These are phyloP conservation scores for Euwallacea fornicatus DNA, from an alignment of 1,140 invertebrate species.

Conservation along the genomic window DNA sequence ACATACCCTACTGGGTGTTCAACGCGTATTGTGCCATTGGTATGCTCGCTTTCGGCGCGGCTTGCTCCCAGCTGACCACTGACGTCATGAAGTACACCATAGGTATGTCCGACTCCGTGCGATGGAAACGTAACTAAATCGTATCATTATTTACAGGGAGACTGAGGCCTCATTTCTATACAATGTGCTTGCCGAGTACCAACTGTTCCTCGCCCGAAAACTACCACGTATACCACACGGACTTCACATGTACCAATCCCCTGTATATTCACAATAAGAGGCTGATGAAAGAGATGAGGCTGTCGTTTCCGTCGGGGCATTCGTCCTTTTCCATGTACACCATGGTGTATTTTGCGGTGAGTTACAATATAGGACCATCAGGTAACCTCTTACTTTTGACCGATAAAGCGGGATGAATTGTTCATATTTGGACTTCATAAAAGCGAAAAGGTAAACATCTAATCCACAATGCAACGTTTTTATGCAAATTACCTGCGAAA, in stretches of 20 bases:
- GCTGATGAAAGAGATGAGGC: conserved; percentile 69
- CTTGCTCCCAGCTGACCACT: conserved; percentile 77
- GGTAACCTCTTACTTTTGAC: not conserved
- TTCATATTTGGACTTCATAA: not conserved
- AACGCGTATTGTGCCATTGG: conserved; percentile 74
- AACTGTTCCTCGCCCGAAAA: conserved; percentile 54
- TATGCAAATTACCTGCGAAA: not conserved
- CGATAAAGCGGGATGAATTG: not conserved
- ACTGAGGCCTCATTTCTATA: conserved; percentile 88
- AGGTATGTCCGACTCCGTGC: conserved; percentile 55
- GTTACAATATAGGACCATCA: conserved; percentile 49
- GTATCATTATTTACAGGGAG: conserved; percentile 52
- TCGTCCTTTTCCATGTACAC: conserved; percentile 79
- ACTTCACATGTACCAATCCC: conserved; percentile 63
- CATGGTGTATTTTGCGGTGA: conserved; percentile 79
- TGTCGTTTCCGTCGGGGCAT: conserved; percentile 83
- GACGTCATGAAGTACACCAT: conserved; percentile 92
- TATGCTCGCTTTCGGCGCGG: conserved; percentile 84
- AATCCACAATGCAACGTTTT: not conserved
- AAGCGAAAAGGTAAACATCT: not conserved
- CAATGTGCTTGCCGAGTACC: conserved; percentile 68
- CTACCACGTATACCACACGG: conserved; percentile 62
- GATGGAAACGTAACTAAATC: not conserved
- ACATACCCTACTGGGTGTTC: conserved; percentile 70
- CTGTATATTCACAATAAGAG: conserved; percentile 53